A percentile compares a stretch with the other conserved stretches of the same genome.
Conservation (phyloP, 2,113 vertebrate genomes). For the Calyptomena viridis region DNA sequence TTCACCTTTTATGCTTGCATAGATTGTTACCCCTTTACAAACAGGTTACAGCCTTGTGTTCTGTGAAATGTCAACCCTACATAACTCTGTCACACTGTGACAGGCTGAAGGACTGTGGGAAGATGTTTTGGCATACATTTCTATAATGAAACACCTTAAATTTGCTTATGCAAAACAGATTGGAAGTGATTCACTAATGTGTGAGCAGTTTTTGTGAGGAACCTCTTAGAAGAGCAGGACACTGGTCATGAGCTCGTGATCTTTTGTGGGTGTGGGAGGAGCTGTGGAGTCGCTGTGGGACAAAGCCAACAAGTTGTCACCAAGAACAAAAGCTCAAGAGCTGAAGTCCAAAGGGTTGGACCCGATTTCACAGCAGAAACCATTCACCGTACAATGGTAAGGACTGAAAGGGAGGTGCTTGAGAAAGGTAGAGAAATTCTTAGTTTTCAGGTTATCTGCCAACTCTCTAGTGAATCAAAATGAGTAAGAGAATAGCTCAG, state of each 20-base stretch:
- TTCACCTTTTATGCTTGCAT: neutral
- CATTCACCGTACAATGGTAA: fast-evolving
- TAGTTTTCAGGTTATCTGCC: neutral
- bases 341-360: neutral
- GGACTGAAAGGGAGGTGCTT: neutral
- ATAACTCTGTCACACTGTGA: neutral
- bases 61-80: neutral
- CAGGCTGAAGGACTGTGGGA: neutral
- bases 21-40: neutral
- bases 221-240: neutral
- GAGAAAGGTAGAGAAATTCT: neutral
- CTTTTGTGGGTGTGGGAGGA: neutral
- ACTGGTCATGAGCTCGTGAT: neutral
- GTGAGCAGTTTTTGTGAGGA: neutral
- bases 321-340: neutral
- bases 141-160: neutral
- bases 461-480: neutral
- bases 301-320: neutral
- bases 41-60: neutral
- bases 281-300: neutral
- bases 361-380: neutral
- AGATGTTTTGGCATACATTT: neutral
- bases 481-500: neutral
- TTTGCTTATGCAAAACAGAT: neutral
- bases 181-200: neutral